Evolutionary conservation across 1,140 invertebrate species (phyloP).

Genomic region (Antheraea pernyi): DNA sequence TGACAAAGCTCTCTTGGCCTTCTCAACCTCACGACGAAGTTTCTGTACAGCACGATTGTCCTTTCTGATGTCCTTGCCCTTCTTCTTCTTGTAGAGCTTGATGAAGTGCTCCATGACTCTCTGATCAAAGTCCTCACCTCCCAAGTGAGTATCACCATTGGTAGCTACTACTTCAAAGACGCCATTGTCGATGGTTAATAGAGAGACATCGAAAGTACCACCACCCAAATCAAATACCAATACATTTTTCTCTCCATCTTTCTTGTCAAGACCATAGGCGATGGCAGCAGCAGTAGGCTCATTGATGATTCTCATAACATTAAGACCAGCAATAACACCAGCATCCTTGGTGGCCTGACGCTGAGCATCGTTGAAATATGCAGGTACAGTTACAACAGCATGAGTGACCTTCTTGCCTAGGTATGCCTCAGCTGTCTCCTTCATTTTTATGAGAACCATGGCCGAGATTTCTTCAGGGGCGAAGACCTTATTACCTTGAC

Average conservation of each 20-base stretch:
- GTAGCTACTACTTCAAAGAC: conserved; percentile 96
- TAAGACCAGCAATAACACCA: conserved; percentile 93
- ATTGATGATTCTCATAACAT: conserved; percentile 99
- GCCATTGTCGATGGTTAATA: conserved; percentile 99
- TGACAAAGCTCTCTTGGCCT: conserved; percentile 97
- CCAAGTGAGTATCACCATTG: conserved; percentile 99
- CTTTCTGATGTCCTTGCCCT: conserved; percentile 97
- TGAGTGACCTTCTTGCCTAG: conserved; percentile 98
- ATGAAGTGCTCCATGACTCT: conserved; percentile 99
- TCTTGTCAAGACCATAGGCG: conserved; percentile 99
- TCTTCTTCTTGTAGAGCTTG: conserved; percentile 99
- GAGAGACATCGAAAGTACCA: conserved; percentile 99
- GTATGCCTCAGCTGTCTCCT: conserved; percentile 98
- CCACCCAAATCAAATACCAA: conserved; percentile 99
- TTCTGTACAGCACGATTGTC: conserved; percentile 98
- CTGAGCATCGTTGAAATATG: conserved; percentile 99
- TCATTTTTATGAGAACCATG: conserved; percentile 99
- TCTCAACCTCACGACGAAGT: conserved; percentile 97
- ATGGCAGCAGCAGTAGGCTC: conserved; percentile 99
- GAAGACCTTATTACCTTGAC: conserved; percentile 92
- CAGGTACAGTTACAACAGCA: conserved; percentile 98
- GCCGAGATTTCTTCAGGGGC: conserved; percentile 99
- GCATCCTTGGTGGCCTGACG: conserved; percentile 98
- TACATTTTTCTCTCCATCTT: conserved; percentile 99
- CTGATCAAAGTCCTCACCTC: conserved; percentile 99